Percentiles rank a stretch among this genome's conserved stretches.
phyloP scores from a whole-genome alignment of 2,797 vertebrate species.

The Poecilia gillii region DNA sequence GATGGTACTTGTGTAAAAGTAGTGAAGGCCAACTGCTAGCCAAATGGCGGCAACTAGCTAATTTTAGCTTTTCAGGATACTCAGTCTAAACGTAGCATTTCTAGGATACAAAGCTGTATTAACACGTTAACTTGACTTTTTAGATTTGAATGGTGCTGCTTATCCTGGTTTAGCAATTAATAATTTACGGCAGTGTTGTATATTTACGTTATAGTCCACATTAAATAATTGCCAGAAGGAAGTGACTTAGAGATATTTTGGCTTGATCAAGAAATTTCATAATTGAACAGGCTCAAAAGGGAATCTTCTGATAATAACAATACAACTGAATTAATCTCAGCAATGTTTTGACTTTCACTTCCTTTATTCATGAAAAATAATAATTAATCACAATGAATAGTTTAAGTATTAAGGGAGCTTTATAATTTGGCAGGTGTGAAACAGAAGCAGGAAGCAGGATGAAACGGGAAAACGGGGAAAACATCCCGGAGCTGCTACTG shows the following conservation, averaged over 20 bases:
- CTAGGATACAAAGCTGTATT: too few relatives aligned
- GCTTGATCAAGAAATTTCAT: not conserved
- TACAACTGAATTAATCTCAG: not conserved
- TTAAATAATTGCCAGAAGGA: not conserved
- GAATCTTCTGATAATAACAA: not conserved
- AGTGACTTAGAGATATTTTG: not conserved
- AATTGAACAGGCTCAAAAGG: not conserved
- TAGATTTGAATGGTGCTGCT: too few relatives aligned
- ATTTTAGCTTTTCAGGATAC: too few relatives aligned
- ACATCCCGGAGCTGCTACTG: constrained; percentile 21
- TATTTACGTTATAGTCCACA: not conserved
- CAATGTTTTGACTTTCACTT: not conserved
- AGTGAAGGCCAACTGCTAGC: too few relatives aligned
- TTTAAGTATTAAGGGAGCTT: not conserved
- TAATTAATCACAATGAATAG: not conserved
- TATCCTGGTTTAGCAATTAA: too few relatives aligned
- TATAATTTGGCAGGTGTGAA: not conserved
- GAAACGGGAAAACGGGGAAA: constrained; percentile 8
- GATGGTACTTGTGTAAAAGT: too few relatives aligned
- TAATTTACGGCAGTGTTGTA: too few relatives aligned
- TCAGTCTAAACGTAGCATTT: too few relatives aligned
- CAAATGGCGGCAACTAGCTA: too few relatives aligned
- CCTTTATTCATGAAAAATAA: not conserved
- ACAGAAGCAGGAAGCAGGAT: not conserved
- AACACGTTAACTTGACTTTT: too few relatives aligned